Base-by-base conservation (phyloP, 2,888 invertebrate species). In the Dolichomitus sp. region DNA sequence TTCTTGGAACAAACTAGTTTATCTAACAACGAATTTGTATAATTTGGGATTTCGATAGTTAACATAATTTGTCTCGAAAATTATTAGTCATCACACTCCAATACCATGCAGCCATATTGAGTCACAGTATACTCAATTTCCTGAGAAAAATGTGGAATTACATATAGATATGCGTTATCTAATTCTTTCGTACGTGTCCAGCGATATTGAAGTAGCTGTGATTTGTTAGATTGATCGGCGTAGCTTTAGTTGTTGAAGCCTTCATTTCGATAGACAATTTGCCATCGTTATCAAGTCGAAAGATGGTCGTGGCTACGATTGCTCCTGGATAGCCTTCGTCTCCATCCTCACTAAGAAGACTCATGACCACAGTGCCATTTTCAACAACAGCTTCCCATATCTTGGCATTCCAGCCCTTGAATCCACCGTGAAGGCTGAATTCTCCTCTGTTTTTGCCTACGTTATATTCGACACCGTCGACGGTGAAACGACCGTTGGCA, bases 321-420 rank as follows among this genome's bases (percentile, higher is more conserved):
- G 96, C 95, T 0, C 99, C 99, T 0, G 99, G 99, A 93, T 97
- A 99, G 0, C 98, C 98, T 93, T 99, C 98, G 88, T 98, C 97
- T 12, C 96, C 96, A 87, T 98, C 97, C 5, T 95, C 95, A 65
- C 98, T 98, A 1, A 96, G 94, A 89, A 98, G 96, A 52, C 95
- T 96, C 95, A 99, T 95, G 1, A 96, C 95, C 0, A 98, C 96
- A 3, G 91, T 89, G 77, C 94, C 89, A 17, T 85, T 81, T 3
- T 85, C 79, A 12, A 92, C 83, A 0, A 85, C 77, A 0, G 91
- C 88, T 4, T 92, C 87, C 94, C 93, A 93, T n/a, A 93, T 85
- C 73, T 92, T 91, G 94, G 97, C 97, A 92, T 97, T 97, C 94
- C 98, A 98, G 0, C 98, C 98, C 76, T 95, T 94, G 50, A 95